Percentiles rank a stretch among this genome's conserved stretches.
Conservation (phyloP, 2,113 vertebrate species). For the Carassius gibelio region DNA sequence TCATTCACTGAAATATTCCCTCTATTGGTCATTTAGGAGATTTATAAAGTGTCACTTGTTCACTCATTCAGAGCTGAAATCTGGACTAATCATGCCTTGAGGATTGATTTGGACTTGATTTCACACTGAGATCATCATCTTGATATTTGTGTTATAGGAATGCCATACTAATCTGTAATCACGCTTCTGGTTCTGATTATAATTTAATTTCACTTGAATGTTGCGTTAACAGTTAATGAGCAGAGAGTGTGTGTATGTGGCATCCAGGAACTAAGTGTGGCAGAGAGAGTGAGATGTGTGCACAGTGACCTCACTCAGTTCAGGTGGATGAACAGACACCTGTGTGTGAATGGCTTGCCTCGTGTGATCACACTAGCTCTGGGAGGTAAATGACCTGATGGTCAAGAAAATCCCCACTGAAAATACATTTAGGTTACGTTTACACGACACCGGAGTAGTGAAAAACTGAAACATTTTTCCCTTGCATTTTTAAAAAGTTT, state of each 20-base stretch:
- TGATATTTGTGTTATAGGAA: background rate
- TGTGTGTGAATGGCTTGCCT: slow-evolving; percentile 2
- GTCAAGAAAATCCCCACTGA: no score
- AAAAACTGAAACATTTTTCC: no score
- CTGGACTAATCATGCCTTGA: background rate
- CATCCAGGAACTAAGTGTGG: background rate
- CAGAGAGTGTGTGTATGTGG: background rate
- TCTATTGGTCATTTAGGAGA: no score
- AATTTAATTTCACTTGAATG: background rate
- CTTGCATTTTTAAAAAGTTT: no score
- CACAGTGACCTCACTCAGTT: slow-evolving; percentile 21
- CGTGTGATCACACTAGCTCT: no score
- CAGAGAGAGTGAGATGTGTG: background rate
- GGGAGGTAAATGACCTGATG: no score
- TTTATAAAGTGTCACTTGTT: background rate
- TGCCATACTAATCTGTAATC: background rate
- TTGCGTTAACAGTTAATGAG: background rate
- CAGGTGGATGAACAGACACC: slow-evolving; percentile 23
- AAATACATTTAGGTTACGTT: no score
- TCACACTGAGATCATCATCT: background rate
- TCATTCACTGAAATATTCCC: no score
- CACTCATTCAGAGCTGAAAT: background rate
- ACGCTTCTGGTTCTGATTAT: background rate
- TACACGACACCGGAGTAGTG: no score
- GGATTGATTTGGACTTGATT: background rate